Evolutionary conservation across 2,797 vertebrate species (phyloP), one percentile per base, ranked within the genome.

Genomic region (Arrhamphus sclerolepis): DNA sequence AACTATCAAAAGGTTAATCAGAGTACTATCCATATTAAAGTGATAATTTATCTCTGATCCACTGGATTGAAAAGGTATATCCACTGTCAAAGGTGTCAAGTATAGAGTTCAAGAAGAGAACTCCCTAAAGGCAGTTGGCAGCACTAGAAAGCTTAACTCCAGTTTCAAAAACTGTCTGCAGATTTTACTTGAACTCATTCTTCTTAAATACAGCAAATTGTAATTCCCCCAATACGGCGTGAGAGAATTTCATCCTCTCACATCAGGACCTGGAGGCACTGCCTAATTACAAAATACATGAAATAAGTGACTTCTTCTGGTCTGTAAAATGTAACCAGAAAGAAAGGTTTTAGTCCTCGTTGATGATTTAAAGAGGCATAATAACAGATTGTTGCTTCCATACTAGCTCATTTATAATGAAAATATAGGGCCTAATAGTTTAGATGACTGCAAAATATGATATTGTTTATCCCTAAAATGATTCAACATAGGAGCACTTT

Each of bases 21-120:
- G 72, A n/a, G 29, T 76, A 65, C 52, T 61, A 19, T 70, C 24
- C 13, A 16, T 57, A 66, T 82, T 72, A 66, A 67, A 70, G 81
- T 73, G 58, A 82, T 81, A 31, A 86, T 82, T 80, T 82, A 82
- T 78, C 70, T 75, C 50, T 80, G 76, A 76, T 76, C 82, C 66
- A 75, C 68, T 41, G 63, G 26, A 43, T 52, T 73, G 50, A 64
- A 75, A 77, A 75, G 65, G 20, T 69, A 18, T 63, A 72, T 55
- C 64, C 56, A 80, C 80, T 82, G 78, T 78, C 70, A 72, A 61
- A 80, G 65, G 68, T 84, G 72, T 82, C 79, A 67, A 31, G 34
- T 52, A 50, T 57, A 73, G 62, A 73, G 79, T 81, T 89, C 70
- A 75, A 10, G 46, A 29, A 60, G 70, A 72, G 67, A 75, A 56